phyloP scores from a whole-genome alignment of 2,888 invertebrate genomes.

The Graphium colonna region DNA sequence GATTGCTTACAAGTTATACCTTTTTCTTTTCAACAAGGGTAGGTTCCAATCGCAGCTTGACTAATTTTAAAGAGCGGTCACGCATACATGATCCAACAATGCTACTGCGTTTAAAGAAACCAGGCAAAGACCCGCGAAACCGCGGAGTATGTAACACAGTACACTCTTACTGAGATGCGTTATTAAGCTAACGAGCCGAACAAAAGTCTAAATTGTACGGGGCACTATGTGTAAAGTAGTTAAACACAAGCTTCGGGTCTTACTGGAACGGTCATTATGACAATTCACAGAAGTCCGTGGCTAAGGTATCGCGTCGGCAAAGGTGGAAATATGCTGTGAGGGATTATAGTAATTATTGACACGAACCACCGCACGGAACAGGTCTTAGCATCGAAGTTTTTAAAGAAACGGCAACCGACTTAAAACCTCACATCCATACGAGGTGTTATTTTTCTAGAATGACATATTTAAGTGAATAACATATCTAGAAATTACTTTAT shows the following conservation, averaged over 20 bases:
- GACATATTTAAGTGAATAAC: neutral
- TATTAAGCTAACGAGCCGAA: slow-evolving; percentile 20
- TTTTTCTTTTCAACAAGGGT: too few species aligned
- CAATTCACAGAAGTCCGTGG: slow-evolving; percentile 68
- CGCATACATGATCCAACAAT: too few species aligned
- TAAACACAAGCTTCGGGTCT: slow-evolving; percentile 47
- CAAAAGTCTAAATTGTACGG: slow-evolving; percentile 22
- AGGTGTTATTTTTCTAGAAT: slow-evolving; percentile 45
- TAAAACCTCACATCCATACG: slow-evolving; percentile 72
- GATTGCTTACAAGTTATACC: too few species aligned
- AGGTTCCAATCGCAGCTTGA: too few species aligned
- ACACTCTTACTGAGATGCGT: too few species aligned
- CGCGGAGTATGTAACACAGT: too few species aligned
- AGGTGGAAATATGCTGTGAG: slow-evolving; percentile 59
- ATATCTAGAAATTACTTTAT: neutral
- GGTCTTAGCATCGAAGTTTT: slow-evolving; percentile 48
- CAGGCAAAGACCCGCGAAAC: too few species aligned
- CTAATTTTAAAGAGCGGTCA: too few species aligned
- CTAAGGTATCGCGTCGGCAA: slow-evolving; percentile 59
- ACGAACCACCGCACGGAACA: slow-evolving; percentile 58
- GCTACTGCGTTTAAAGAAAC: too few species aligned
- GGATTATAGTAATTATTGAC: slow-evolving; percentile 78
- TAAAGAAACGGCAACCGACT: slow-evolving; percentile 68
- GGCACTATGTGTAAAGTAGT: slow-evolving; percentile 37
- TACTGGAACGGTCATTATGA: slow-evolving; percentile 62